A percentile compares a stretch with the other conserved stretches of the same genome.
Evolutionary conservation across 2,888 invertebrate genomes (phyloP).

Genomic region (Ctenicera cuprea): DNA sequence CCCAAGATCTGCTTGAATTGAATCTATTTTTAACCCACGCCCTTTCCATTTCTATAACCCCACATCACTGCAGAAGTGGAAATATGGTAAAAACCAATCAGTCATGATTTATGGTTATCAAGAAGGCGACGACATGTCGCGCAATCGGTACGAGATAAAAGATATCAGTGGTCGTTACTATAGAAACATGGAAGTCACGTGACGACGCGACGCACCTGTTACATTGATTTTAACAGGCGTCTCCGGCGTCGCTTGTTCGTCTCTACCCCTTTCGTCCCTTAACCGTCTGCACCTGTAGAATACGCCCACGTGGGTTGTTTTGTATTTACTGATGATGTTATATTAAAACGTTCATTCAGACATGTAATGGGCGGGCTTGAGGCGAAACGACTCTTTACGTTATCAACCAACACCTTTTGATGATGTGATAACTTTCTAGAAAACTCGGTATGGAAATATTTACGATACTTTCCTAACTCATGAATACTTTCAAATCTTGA

Average conservation of each 20-base stretch:
- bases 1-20: too few species aligned
- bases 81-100: background rate
- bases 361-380: too few species aligned
- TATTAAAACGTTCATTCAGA: background rate
- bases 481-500: too few species aligned
- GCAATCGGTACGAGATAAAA: constrained; percentile 27
- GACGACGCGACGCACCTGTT: constrained; percentile 48
- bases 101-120: background rate
- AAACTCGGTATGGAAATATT: background rate
- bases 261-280: constrained; percentile 2
- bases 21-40: too few species aligned
- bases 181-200: constrained; percentile 44
- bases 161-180: constrained; percentile 29
- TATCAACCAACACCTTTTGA: too few species aligned
- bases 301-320: constrained; percentile 24
- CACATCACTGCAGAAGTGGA: background rate
- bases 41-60: too few species aligned
- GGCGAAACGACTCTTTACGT: too few species aligned
- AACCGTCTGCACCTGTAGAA: constrained; percentile 38
- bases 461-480: too few species aligned
- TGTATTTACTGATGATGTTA: constrained; percentile 1
- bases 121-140: background rate
- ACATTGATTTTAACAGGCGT: constrained; percentile 49
- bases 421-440: too few species aligned
- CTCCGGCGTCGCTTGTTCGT: constrained; percentile 21